phyloP scores from a whole-genome alignment of 2,888 invertebrate genomes.

The Raillietiella orientalis region DNA sequence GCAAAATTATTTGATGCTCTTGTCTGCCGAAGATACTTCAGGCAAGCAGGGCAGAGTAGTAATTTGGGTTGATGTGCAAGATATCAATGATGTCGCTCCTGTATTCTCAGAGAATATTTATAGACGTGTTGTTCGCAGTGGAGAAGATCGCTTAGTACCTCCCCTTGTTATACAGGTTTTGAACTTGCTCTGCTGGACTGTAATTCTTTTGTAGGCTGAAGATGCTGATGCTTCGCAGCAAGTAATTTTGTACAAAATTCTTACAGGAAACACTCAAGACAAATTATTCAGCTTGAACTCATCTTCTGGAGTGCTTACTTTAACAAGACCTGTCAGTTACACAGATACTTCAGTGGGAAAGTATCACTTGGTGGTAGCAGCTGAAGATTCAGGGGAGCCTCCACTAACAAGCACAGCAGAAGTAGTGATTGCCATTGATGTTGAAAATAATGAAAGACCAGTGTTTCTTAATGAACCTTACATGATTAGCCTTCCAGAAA shows the following conservation, averaged over 20 bases:
- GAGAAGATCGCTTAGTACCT: conserved; percentile 37
- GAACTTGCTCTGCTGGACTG: conserved; percentile 9
- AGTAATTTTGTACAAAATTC: conserved; percentile 29
- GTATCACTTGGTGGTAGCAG: too few species aligned
- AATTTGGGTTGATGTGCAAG: conserved; percentile 34
- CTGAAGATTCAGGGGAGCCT: too few species aligned
- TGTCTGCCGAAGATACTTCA: too few species aligned
- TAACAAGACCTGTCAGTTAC: conserved; percentile 6
- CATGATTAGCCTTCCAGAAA: conserved; percentile 31
- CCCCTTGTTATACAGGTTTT: conserved; percentile 31
- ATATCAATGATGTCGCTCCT: conserved; percentile 44
- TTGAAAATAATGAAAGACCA: too few species aligned
- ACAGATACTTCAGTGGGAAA: conserved; percentile 26
- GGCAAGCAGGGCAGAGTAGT: too few species aligned
- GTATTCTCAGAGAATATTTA: conserved; percentile 33
- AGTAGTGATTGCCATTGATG: too few species aligned
- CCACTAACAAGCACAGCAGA: too few species aligned
- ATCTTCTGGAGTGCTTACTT: conserved; percentile 6
- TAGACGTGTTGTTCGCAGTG: conserved; percentile 36
- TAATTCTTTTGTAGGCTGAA: conserved; percentile 20
- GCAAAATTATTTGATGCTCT: too few species aligned
- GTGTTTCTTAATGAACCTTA: conserved; percentile 39
- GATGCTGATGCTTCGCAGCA: conserved; percentile 27
- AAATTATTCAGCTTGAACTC: conserved; percentile 7
- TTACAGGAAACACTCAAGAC: conserved; percentile 27